A percentile compares a stretch with the other conserved stretches of the same genome.
Evolutionary conservation across 2,888 invertebrate genomes (phyloP).

Genomic region (Dusona sp.): DNA sequence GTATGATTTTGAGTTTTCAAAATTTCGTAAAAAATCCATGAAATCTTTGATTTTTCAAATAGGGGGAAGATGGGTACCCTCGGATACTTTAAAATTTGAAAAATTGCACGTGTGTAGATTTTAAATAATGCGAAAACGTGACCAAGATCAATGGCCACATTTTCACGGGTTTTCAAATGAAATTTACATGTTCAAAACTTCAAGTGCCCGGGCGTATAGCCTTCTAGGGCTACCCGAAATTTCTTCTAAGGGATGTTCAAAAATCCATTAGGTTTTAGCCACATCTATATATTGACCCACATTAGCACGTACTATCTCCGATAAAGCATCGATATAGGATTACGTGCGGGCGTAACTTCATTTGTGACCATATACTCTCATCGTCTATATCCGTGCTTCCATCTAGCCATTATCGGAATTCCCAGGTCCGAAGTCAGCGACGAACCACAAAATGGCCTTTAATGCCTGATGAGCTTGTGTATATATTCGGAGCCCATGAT

Average conservation of each 20-base stretch:
- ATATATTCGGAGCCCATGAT: background rate
- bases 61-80: background rate
- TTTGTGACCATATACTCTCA: constrained; percentile 16
- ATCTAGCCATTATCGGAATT: constrained; percentile 21
- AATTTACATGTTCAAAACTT: background rate
- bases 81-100: too few species aligned
- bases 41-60: background rate
- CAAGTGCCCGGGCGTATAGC: background rate
- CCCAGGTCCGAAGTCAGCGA: constrained; percentile 8
- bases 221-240: background rate
- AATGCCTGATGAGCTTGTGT: constrained; percentile 9
- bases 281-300: constrained; percentile 1
- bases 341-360: constrained; percentile 53
- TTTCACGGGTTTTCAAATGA: background rate
- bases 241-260: background rate
- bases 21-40: background rate
- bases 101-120: too few species aligned
- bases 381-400: constrained; percentile 2
- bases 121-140: too few species aligned
- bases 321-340: constrained; percentile 48
- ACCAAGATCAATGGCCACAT: too few species aligned
- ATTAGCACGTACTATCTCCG: background rate
- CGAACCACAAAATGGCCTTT: constrained; percentile 22
- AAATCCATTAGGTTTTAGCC: background rate
- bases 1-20: background rate